phyloP scores from a whole-genome alignment of 2,797 vertebrate genomes.

The Scomberomorus guttatus region DNA sequence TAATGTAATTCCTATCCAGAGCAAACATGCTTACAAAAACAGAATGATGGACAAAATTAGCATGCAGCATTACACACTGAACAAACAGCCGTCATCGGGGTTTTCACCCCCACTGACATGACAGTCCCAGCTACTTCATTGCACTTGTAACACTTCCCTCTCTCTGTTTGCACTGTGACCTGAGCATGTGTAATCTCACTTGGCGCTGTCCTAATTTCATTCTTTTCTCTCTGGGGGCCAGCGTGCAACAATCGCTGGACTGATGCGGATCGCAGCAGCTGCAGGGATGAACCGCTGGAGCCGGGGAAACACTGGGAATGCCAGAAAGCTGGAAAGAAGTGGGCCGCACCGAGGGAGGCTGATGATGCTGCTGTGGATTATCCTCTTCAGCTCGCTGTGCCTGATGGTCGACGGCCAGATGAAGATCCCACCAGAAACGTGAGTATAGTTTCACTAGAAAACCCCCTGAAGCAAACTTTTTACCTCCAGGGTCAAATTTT shows the following conservation, averaged over 20 bases:
- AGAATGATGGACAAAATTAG: too few species aligned
- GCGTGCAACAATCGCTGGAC: conserved; percentile 47
- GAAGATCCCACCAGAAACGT: conserved; percentile 93
- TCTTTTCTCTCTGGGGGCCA: conserved; percentile 30
- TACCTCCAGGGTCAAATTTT: neutral
- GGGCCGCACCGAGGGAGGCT: conserved; percentile 53
- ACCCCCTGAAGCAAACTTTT: neutral
- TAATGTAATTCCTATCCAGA: neutral
- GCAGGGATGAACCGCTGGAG: conserved; percentile 70
- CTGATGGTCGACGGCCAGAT: conserved; percentile 84
- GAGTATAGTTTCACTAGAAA: conserved; percentile 74
- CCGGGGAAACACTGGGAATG: conserved; percentile 49
- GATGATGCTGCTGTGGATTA: conserved; percentile 83
- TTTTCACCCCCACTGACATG: neutral
- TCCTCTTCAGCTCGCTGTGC: conserved; percentile 81
- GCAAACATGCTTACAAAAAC: neutral
- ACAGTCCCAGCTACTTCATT: neutral
- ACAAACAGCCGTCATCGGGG: too few species aligned
- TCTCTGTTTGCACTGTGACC: conserved; percentile 34
- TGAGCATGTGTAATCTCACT: conserved; percentile 36
- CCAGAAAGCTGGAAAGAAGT: conserved; percentile 62
- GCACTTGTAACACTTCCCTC: neutral
- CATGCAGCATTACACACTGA: too few species aligned
- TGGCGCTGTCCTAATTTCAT: conserved; percentile 45
- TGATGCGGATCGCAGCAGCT: conserved; percentile 62